A percentile compares a stretch with the other conserved stretches of the same genome.
Conservation (phyloP, 2,113 vertebrate genomes). For the Heterocephalus glaber region DNA sequence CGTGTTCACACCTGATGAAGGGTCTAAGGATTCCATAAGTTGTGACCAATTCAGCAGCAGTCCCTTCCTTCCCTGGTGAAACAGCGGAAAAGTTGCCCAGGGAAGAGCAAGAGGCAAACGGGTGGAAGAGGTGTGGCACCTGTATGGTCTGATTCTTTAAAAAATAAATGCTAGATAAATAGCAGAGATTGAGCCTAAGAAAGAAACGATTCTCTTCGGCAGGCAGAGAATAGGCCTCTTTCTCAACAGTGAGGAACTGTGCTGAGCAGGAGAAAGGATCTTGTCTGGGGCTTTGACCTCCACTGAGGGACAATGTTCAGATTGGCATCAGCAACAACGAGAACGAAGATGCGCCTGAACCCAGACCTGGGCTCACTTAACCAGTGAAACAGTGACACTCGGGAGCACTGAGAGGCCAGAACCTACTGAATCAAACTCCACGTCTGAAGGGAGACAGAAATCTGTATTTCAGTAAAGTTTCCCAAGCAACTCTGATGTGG, state of each 20-base stretch:
- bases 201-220: conserved; percentile 68
- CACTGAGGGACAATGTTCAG: conserved; percentile 54
- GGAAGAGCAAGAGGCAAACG: conserved; percentile 31
- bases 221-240: conserved; percentile 53
- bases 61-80: not conserved
- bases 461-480: conserved; percentile 14
- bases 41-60: not conserved
- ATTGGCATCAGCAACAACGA: conserved; percentile 61
- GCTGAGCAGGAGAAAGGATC: conserved; percentile 53
- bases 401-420: not conserved
- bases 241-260: not conserved
- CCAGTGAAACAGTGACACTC: not conserved
- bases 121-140: not conserved
- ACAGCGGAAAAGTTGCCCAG: not conserved
- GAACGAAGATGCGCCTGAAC: conserved; percentile 30
- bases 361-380: not conserved
- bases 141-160: not conserved
- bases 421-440: conserved; percentile 39
- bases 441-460: not conserved
- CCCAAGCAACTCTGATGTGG: not conserved
- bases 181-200: conserved; percentile 48
- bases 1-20: not conserved
- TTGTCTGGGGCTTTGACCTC: conserved; percentile 54
- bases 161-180: conserved; percentile 15
- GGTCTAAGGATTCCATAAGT: not conserved